Conservation (phyloP, 2,113 vertebrate genomes). For the Malaclemys terrapin region DNA sequence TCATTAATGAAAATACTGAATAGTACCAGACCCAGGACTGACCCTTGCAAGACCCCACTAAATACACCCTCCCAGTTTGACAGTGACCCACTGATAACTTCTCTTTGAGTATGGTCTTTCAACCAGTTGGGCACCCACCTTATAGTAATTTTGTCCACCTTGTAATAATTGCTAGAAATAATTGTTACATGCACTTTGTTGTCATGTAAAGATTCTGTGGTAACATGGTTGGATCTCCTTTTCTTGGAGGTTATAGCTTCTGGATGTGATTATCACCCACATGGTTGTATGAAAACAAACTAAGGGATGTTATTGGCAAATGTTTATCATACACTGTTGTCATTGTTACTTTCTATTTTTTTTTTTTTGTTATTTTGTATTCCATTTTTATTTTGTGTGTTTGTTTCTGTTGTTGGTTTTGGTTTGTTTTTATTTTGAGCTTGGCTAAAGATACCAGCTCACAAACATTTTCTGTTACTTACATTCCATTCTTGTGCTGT, state of each 20-base stretch:
- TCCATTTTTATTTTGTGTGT: neutral
- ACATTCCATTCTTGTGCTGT: slow-evolving; percentile 83
- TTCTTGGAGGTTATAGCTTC: neutral
- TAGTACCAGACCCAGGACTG: neutral
- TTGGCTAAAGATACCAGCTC: slow-evolving; percentile 3
- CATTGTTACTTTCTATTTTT: neutral
- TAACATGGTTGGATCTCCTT: neutral
- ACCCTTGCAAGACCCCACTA: neutral
- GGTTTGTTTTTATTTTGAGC: slow-evolving; percentile 5
- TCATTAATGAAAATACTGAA: neutral
- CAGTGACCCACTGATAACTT: neutral
- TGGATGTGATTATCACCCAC: neutral
- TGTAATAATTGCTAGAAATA: neutral
- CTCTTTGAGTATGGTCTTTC: neutral
- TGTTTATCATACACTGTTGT: neutral
- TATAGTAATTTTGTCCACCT: no score
- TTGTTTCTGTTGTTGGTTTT: neutral
- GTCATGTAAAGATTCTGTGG: neutral
- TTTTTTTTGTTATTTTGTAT: neutral
- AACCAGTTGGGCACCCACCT: neutral
- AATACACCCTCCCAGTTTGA: neutral
- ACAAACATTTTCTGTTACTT: slow-evolving; percentile 67
- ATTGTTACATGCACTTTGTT: neutral
- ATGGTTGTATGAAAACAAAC: neutral
- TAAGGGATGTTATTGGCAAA: neutral